Conservation (phyloP, 1,140 invertebrate species). For the Hylaeus volcanicus region DNA sequence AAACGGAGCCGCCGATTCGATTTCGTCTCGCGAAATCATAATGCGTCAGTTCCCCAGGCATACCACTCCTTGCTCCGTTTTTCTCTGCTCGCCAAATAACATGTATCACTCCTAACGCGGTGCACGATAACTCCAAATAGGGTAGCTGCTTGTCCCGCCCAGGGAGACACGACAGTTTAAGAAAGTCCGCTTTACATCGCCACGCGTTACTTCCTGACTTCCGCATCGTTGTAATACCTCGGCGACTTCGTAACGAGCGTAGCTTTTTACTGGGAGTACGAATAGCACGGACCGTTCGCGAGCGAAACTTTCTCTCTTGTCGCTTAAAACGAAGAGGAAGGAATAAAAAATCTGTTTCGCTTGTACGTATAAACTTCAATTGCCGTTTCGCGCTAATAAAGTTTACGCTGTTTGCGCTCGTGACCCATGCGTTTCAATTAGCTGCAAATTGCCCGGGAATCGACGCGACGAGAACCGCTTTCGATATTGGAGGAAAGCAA, state of each 20-base stretch:
- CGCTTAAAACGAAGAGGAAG: slow-evolving; percentile 32
- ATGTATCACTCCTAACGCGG: not conserved
- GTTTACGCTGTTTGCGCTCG: not conserved
- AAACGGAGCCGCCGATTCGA: too few species aligned
- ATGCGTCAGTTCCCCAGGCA: too few species aligned
- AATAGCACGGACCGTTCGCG: slow-evolving; percentile 10
- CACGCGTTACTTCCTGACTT: slow-evolving; percentile 8
- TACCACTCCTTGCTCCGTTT: too few species aligned
- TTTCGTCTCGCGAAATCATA: too few species aligned
- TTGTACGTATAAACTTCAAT: slow-evolving; percentile 40
- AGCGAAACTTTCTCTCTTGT: slow-evolving; percentile 20
- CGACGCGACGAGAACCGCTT: not conserved
- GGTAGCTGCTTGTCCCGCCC: not conserved
- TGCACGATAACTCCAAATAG: not conserved
- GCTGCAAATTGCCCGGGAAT: slow-evolving; percentile 30
- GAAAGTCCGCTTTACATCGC: slow-evolving; percentile 2
- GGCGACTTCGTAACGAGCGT: slow-evolving; percentile 22
- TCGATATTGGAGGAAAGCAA: not conserved
- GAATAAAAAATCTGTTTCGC: not conserved
- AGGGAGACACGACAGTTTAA: not conserved
- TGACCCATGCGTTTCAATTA: slow-evolving; percentile 41
- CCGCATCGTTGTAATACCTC: slow-evolving; percentile 31
- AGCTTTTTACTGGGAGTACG: slow-evolving; percentile 23
- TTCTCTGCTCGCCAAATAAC: too few species aligned
- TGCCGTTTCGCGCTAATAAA: slow-evolving; percentile 40